Evolutionary conservation across 2,797 vertebrate genomes (phyloP).

Genomic region (Graptemys geographica): DNA sequence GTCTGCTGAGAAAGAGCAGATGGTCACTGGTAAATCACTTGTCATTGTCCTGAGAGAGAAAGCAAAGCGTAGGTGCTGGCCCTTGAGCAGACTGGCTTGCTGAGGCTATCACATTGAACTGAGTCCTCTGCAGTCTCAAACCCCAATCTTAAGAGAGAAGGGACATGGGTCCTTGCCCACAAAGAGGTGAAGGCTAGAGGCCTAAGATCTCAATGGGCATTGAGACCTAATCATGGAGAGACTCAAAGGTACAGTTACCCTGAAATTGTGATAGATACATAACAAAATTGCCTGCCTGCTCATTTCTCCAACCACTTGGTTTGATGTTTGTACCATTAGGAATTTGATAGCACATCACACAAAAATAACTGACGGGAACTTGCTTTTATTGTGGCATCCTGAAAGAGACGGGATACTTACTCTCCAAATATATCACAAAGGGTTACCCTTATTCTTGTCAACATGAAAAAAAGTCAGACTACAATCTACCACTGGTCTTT

Average conservation of each 20-base stretch:
- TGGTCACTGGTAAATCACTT: background rate
- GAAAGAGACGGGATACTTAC: background rate
- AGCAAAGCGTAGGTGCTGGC: background rate
- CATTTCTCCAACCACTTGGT: slow-evolving; percentile 31
- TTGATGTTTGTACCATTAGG: background rate
- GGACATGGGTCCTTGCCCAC: background rate
- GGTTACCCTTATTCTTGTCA: slow-evolving; percentile 24
- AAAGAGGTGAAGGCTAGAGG: background rate
- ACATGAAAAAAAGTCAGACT: slow-evolving; percentile 26
- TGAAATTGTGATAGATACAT: background rate
- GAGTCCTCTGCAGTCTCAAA: background rate
- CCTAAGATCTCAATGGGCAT: background rate
- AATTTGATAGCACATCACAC: slow-evolving; percentile 24
- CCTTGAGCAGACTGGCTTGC: background rate
- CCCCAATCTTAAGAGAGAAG: background rate
- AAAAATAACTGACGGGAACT: slow-evolving; percentile 26
- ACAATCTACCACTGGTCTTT: fast-evolving
- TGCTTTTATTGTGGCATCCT: background rate
- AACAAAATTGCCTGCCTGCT: background rate
- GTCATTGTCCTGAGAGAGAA: background rate
- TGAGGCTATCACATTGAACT: background rate
- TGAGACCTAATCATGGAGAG: background rate
- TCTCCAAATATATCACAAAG: background rate
- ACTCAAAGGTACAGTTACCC: background rate
- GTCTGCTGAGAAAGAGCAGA: background rate